These are phyloP conservation scores for Albula goreensis DNA, from an alignment of 2,113 vertebrate species.

Conservation along the genomic window DNA sequence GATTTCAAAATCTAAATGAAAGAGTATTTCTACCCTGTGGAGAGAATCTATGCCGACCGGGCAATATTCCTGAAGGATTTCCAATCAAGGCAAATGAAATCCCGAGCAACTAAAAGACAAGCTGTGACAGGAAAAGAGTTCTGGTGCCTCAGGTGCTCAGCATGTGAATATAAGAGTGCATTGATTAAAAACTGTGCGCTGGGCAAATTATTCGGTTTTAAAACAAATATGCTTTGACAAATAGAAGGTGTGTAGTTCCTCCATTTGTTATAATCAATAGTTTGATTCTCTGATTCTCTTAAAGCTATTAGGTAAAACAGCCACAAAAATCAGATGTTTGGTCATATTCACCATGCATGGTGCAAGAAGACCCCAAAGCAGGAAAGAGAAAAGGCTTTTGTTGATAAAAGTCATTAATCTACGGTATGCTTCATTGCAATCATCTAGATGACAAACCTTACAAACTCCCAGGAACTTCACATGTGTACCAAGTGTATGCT, in stretches of 20 bases:
- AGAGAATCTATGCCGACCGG: background rate
- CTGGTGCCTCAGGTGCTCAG: background rate
- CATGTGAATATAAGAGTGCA: background rate
- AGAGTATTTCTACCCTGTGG: background rate
- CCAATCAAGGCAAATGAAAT: background rate
- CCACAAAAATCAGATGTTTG: background rate
- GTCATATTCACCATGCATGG: background rate
- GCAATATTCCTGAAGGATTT: background rate
- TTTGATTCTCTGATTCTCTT: background rate
- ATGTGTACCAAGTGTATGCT: background rate
- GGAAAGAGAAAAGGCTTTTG: background rate
- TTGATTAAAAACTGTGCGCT: background rate
- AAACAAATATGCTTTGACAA: background rate
- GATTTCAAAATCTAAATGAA: background rate
- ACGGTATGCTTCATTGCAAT: background rate
- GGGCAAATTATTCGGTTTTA: background rate
- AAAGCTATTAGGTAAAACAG: background rate
- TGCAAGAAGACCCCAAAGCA: background rate
- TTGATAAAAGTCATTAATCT: background rate
- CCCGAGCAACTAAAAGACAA: background rate
- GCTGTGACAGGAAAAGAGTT: background rate
- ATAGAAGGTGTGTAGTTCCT: background rate
- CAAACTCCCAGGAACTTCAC: background rate
- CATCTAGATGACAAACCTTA: background rate
- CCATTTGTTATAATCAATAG: background rate